Base-by-base conservation (phyloP, 2,888 invertebrate genomes). In the Rotaria magnacalcarata region DNA sequence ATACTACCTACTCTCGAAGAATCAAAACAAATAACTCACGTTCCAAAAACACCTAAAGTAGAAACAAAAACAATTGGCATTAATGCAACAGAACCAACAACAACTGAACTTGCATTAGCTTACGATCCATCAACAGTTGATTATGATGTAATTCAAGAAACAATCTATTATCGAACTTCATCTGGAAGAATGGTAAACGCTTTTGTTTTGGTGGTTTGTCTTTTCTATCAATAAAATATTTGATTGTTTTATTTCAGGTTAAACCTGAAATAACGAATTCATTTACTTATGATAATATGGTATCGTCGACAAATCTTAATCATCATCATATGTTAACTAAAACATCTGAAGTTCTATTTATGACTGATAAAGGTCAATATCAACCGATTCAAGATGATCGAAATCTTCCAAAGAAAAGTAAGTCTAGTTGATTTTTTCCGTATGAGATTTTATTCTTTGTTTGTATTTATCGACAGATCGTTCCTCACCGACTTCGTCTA, bases 121-220 rank as follows among this genome's bases (percentile, higher is more conserved):
- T 80, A 80, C n/a, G 80, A 80, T 80, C 47, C 80, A 47, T 43
- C 80, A 80, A 11, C 47, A 24, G n/a, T 47, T n/a, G 80, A 80
- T n/a, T 80, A 80, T 47, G 80, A 80, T 47, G 47, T 80, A 1
- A 80, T 80, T n/a, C 80, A 80, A 80, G 80, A 80, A 80, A n/a
- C 80, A 2, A 47, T 80, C 10, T 80, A 80, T 47, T 80, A 47
- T 80, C 47, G 80, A 80, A 80, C 80, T 10, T 80, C 80, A 14
- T 80, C 80, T n/a, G 80, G 80, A 80, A 24, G 80, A 80, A n/a
- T 80, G 11, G 67, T 67, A 67, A 67, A 67, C 1, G 16, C 4
- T 16, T 14, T 14, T n/a, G n/a, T 34, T 34, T 34, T 34, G 34
- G 2, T 2, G 34, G 34, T 34, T 60, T 5, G 11, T 60, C 11